A percentile compares a stretch with the other conserved stretches of the same genome.
Conservation (phyloP, 2,113 vertebrate genomes). For the Leiothrix lutea region DNA sequence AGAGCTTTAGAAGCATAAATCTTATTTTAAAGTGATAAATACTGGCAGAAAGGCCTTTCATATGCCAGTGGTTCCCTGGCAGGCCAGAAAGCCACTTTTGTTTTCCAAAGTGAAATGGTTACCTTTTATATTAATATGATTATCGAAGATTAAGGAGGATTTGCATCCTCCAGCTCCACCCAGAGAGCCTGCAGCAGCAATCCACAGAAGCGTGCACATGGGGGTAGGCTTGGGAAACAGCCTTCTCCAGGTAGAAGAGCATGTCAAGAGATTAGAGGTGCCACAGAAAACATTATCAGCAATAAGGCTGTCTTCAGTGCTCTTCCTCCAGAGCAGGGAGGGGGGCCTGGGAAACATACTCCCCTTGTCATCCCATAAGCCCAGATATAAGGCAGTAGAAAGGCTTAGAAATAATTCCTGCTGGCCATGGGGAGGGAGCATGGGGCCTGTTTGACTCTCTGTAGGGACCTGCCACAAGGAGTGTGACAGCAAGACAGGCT, state of each 20-base stretch:
- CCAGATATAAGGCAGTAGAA: not conserved
- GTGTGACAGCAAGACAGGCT: not conserved
- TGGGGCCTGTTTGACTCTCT: not conserved
- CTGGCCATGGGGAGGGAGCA: not conserved
- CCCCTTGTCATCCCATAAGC: not conserved
- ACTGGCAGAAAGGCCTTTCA: slow-evolving; percentile 32
- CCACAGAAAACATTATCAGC: not conserved
- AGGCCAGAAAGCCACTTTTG: slow-evolving; percentile 44
- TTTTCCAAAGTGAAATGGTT: slow-evolving; percentile 42
- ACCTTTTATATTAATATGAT: slow-evolving; percentile 35
- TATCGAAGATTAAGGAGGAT: slow-evolving; percentile 43
- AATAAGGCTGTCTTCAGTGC: not conserved
- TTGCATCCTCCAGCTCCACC: slow-evolving; percentile 14
- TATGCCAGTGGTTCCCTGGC: slow-evolving; percentile 17
- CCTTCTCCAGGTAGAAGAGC: not conserved
- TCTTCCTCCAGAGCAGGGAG: not conserved
- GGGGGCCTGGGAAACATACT: not conserved
- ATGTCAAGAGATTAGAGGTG: not conserved
- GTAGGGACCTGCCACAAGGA: not conserved
- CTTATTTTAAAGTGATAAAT: slow-evolving; percentile 28
- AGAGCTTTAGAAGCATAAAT: slow-evolving; percentile 48
- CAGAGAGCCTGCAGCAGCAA: not conserved
- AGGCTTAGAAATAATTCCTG: not conserved
- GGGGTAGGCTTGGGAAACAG: not conserved
- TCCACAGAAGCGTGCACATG: not conserved